phyloP scores from a whole-genome alignment of 2,797 vertebrate species.

The Microhierax caerulescens region DNA sequence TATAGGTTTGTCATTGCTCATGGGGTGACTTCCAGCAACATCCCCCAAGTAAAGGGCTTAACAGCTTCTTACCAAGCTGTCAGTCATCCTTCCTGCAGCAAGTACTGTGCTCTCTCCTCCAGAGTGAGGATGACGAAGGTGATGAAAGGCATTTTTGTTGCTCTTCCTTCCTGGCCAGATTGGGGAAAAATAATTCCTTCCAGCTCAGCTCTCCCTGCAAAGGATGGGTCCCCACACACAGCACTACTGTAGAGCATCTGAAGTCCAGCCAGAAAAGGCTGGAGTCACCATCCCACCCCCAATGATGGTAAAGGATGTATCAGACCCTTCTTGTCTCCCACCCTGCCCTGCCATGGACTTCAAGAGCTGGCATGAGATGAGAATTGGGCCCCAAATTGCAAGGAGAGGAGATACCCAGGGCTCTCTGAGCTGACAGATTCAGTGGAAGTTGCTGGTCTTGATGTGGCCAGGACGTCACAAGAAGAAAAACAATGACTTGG shows the following conservation, averaged over 20 bases:
- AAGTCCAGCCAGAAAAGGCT: neutral
- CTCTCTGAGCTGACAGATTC: neutral
- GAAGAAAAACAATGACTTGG: neutral
- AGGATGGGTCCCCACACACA: neutral
- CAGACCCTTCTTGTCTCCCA: neutral
- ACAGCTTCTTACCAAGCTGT: neutral
- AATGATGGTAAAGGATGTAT: neutral
- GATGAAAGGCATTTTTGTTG: slow-evolving; percentile 26
- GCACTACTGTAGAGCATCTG: neutral
- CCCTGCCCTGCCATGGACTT: neutral
- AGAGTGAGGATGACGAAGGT: neutral
- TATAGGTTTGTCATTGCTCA: neutral
- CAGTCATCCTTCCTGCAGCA: neutral
- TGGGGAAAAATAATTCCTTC: neutral
- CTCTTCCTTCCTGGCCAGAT: neutral
- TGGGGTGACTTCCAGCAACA: neutral
- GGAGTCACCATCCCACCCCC: neutral
- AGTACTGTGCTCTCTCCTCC: neutral
- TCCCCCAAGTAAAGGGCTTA: neutral
- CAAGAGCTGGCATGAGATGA: neutral
- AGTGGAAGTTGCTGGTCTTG: neutral
- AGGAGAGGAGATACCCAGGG: neutral
- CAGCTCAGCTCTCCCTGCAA: neutral
- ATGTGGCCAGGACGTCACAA: neutral
- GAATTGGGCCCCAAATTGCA: neutral